A percentile compares a stretch with the other conserved stretches of the same genome.
phyloP scores from a whole-genome alignment of 2,113 vertebrate species.

The Pelodiscus sinensis region DNA sequence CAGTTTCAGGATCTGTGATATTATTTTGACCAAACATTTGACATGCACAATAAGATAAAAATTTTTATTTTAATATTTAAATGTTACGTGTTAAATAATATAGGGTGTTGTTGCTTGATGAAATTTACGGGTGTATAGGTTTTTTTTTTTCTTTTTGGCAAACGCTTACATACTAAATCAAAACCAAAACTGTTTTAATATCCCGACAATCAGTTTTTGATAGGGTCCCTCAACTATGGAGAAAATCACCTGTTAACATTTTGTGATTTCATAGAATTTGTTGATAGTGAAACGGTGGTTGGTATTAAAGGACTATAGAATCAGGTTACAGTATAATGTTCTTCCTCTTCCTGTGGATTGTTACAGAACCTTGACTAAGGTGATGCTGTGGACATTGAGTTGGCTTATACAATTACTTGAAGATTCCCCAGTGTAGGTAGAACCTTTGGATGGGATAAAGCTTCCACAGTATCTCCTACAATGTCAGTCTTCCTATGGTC shows the following conservation, averaged over 20 bases:
- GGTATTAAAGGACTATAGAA: background rate
- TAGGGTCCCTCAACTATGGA: background rate
- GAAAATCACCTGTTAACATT: background rate
- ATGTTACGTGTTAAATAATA: background rate
- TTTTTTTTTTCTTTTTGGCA: fast-evolving
- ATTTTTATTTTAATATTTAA: background rate
- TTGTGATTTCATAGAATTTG: background rate
- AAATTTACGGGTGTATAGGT: too few species aligned
- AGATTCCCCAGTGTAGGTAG: too few species aligned
- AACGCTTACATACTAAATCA: fast-evolving
- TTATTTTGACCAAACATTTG: background rate
- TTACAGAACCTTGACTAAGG: too few species aligned
- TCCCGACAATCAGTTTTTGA: background rate
- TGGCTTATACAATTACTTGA: too few species aligned
- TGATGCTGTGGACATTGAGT: too few species aligned
- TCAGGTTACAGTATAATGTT: background rate
- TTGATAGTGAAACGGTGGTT: background rate
- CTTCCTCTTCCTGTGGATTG: too few species aligned
- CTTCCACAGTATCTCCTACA: too few species aligned
- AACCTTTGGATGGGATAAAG: too few species aligned
- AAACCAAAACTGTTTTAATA: background rate
- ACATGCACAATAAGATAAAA: too few species aligned
- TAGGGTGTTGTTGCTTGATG: background rate
- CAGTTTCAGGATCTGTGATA: background rate
- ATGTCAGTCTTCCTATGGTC: too few species aligned